These are phyloP conservation scores for Staurois parvus DNA, from an alignment of 2,797 vertebrate species.

Conservation along the genomic window DNA sequence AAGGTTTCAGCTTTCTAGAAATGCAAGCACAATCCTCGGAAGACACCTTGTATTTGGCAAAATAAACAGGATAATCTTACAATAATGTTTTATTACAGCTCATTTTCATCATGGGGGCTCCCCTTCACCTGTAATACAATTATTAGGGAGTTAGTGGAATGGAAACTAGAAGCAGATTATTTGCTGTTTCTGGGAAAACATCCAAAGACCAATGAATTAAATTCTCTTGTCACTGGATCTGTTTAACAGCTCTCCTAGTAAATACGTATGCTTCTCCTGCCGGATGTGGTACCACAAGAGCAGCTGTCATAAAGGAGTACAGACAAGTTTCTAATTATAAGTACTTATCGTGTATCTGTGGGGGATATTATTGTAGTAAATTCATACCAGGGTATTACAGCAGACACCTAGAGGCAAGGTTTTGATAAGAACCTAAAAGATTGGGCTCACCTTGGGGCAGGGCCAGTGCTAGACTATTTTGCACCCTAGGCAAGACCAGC, in stretches of 20 bases:
- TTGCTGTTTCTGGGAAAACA: slow-evolving; percentile 40
- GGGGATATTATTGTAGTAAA: background rate
- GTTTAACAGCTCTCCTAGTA: slow-evolving; percentile 32
- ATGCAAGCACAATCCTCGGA: slow-evolving; percentile 13
- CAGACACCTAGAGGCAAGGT: background rate
- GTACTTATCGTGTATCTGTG: background rate
- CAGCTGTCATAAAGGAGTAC: slow-evolving; percentile 14
- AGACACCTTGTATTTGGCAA: slow-evolving; percentile 40
- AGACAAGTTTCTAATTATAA: slow-evolving; percentile 6
- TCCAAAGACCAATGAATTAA: slow-evolving; percentile 48
- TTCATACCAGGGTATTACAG: background rate
- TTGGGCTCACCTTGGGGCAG: background rate
- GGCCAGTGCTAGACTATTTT: too few relatives aligned
- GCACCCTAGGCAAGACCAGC: too few relatives aligned
- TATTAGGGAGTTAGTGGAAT: slow-evolving; percentile 38
- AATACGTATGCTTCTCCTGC: slow-evolving; percentile 29
- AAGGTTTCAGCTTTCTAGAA: slow-evolving; percentile 3
- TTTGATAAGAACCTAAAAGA: too few relatives aligned
- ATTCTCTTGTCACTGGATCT: slow-evolving; percentile 28
- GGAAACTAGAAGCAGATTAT: slow-evolving; percentile 43
- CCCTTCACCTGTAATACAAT: slow-evolving; percentile 38
- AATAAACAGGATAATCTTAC: slow-evolving; percentile 36
- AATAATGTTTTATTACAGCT: slow-evolving; percentile 31
- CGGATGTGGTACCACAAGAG: slow-evolving; percentile 38
- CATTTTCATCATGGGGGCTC: slow-evolving; percentile 20